Evolutionary conservation across 2,113 vertebrate genomes (phyloP), one percentile per base, ranked within the genome.

Genomic region (Geothlypis trichas): DNA sequence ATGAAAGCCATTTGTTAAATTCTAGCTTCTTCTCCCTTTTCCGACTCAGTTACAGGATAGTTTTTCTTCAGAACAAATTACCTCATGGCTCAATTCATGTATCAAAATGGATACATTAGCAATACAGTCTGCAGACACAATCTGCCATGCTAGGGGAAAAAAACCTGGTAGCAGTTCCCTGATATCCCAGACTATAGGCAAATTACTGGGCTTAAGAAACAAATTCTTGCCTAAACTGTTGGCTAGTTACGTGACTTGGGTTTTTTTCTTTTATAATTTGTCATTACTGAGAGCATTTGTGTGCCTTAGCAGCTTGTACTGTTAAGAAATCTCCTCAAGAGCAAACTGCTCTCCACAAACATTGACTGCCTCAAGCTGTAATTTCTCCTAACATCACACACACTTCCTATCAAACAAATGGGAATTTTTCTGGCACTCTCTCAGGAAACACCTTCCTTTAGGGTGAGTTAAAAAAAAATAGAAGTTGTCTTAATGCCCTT

Each of bases 401-500:
- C 67, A n/a, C 41, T 93, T 96, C 93, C 89, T 87, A 94, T 27
- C 67, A 89, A 95, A 97, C 91, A 87, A 81, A 72, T 1, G 2
- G 57, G 74, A 87, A 31, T 37, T 39, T 54, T 89, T 83, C 84
- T 92, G 85, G 92, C 85, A 67, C 33, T 37, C 68, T 52, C 80
- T 89, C 63, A 87, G 85, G 95, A 90, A 95, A 92, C 69, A 91
- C 46, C 78, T 85, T 96, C 95, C 47, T 84, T 80, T 80, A 51
- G 1, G 9, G 57, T 41, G 35, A 18, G 8, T 35, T 71, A 3
- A 54, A 54, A 61, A 35, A 24, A 30, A 33, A 10, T 2, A 30
- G 20, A 76, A 35, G n/a, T 33, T 66, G 33, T 65, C 57, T 58
- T 75, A 86, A 81, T 65, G 65, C 57, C n/a, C 16, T 54, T 9